These are phyloP conservation scores for Eulemur mongoz DNA, from an alignment of 2,797 vertebrate genomes.

Conservation along the genomic window DNA sequence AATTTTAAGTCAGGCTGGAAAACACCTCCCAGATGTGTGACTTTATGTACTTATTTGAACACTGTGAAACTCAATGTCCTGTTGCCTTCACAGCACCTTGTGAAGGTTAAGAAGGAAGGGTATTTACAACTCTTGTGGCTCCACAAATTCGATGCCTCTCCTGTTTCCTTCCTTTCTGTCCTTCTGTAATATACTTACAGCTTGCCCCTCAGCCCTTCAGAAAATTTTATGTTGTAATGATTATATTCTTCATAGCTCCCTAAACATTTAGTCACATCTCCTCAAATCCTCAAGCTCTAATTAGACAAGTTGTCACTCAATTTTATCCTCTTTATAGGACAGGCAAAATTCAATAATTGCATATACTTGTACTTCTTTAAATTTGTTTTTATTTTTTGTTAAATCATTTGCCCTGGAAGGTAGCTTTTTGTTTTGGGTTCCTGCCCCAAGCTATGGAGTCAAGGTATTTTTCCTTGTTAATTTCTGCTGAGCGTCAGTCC, in stretches of 20 bases:
- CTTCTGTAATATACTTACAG: background rate
- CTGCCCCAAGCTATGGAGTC: background rate
- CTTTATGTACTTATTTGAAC: background rate
- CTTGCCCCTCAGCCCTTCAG: background rate
- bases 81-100: background rate
- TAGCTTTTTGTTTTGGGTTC: background rate
- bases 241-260: background rate
- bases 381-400: background rate
- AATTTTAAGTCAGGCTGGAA: constrained; percentile 18
- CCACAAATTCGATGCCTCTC: background rate
- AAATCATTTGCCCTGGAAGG: background rate
- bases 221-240: background rate
- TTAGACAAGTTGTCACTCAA: background rate
- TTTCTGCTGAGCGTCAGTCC: background rate
- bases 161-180: background rate
- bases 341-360: background rate
- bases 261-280: background rate
- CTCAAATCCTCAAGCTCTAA: background rate
- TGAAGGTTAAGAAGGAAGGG: background rate
- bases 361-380: background rate
- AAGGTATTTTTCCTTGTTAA: background rate
- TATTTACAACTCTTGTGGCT: background rate
- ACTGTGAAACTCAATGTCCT: background rate
- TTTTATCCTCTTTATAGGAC: background rate
- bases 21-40: background rate